Base-by-base conservation (phyloP, 2,888 invertebrate genomes). In the Hyppa rectilinea region DNA sequence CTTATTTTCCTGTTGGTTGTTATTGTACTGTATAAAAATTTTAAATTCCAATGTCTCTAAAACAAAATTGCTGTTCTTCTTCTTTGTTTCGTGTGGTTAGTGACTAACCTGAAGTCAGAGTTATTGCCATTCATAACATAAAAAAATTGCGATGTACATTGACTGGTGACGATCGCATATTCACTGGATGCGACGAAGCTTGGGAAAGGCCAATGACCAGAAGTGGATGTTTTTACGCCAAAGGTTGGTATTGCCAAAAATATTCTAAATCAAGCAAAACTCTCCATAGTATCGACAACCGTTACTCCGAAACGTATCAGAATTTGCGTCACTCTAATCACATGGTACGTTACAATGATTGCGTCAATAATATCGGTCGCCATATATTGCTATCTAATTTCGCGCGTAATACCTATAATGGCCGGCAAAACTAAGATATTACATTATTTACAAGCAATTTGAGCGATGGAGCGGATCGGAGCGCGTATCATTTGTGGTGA, bases 391-490 rank as follows among this genome's bases (percentile, higher is more conserved):
- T 73, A 71, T 83, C 58, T 74, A 70, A 81, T 83, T 80, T 76
- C 56, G 63, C 64, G 64, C 66, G 69, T 84, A 76, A 81, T 79
- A 77, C 20, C 50, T 63, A 70, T 84, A 82, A 78, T 75, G 71
- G 63, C 47, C 69, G 69, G 63, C 61, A 76, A 71, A 83, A 77
- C 80, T 67, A 56, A 62, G 59, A 77, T 71, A 75, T 79, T 72
- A 80, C 81, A 77, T 79, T 79, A 79, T 79, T 81, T 79, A 76
- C 73, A 69, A 74, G 80, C 83, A 75, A 84, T 85, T 81, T 78
- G 71, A 70, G 50, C 69, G 55, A 58, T 76, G 64, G 61, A 71
- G 74, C 80, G 65, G 64, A 63, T 70, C 70, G 83, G 75, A 60
- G 53, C 53, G 58, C 69, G 71, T 70, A 77, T 80, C 68, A 80